Conservation (phyloP, 1,140 invertebrate genomes). For the Bombus affinis region DNA sequence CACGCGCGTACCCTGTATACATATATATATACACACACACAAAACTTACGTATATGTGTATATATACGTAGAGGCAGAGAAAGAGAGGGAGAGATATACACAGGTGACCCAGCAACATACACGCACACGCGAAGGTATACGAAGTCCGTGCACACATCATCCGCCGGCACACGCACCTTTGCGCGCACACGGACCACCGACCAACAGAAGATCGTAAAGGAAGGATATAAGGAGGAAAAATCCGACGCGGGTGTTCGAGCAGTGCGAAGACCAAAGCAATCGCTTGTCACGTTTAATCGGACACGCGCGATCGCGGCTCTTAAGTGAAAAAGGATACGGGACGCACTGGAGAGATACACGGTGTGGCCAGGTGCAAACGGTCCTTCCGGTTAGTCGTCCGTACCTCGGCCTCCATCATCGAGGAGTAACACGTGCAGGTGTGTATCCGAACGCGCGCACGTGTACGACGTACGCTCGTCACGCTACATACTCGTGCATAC, state of each 20-base stretch:
- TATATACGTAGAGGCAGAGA: neutral
- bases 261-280: neutral
- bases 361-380: constrained; percentile 35
- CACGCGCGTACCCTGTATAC: neutral
- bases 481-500: neutral
- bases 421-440: constrained; percentile 65
- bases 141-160: neutral
- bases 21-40: neutral
- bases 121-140: neutral
- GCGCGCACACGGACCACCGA: neutral
- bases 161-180: neutral
- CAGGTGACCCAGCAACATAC: constrained; percentile 17
- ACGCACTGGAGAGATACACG: neutral
- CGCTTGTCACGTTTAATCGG: neutral
- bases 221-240: neutral
- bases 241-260: neutral
- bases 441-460: constrained; percentile 58
- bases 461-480: constrained; percentile 33
- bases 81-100: constrained; percentile 1
- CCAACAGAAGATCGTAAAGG: neutral
- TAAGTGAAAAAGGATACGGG: neutral
- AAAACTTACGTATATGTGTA: neutral
- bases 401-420: constrained; percentile 8
- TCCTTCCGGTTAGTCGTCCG: neutral
- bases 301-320: neutral